Evolutionary conservation across 2,888 invertebrate species (phyloP), one percentile per base, ranked within the genome.

Genomic region (Pimpla rufipes): DNA sequence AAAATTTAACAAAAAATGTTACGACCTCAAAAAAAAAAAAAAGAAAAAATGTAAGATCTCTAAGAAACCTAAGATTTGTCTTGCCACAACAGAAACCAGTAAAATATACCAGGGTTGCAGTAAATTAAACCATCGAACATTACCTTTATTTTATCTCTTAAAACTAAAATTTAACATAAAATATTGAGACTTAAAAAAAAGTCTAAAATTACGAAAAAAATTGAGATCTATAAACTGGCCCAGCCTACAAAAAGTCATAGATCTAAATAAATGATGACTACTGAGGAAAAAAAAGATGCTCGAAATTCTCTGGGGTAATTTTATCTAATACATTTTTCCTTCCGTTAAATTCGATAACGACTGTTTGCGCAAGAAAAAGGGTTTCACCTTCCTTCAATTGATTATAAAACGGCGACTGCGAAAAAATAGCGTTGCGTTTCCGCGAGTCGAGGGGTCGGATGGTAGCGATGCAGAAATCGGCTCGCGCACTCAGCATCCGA

Each of bases 401-500:
- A n/a, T n/a, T n/a, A n/a, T n/a, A n/a, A 29, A 29, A 29, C 29
- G 50, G 7, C 10, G 0, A 1, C 8, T 21, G 18, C 10, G 21
- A 21, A 8, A 52, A 52, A 52, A 52, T 18, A 52, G 10, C 2
- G 10, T 18, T 10, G 18, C 10, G 18, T 21, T 52, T 8, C 7
- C 2, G 18, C 52, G 40, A 42, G 13, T 55, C 21, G 40, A 40
- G 6, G 40, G 18, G 0, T 37, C 40, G 13, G n/a, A n/a, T n/a
- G n/a, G 52, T 55, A 21, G 71, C 42, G 29, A 57, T 71, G 42
- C 57, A 16, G 29, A 71, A 71, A 59, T 59, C 42, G 71, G 45
- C 10, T 45, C 23, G 21, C 18, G 42, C 37, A 70, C 40, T 70
- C 55, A 70, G 70, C 70, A 70, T 55, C 70, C 70, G 57, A 71